Base-by-base conservation (phyloP, 2,888 invertebrate genomes). In the Amiota mariae region DNA sequence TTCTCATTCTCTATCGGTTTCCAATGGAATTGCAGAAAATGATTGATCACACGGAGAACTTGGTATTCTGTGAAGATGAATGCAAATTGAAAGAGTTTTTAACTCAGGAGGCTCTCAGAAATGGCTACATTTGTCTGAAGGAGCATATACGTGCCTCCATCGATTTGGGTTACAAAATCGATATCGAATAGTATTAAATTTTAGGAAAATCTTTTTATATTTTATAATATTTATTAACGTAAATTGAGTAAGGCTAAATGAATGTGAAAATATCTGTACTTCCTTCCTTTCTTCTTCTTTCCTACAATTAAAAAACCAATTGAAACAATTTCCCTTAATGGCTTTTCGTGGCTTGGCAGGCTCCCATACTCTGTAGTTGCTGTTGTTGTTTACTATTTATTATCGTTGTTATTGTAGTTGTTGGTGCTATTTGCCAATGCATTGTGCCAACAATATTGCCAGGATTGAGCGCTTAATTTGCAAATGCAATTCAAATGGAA, bases 131-230 rank as follows among this genome's bases (percentile, higher is more conserved):
- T 48, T 86, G 86, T 79, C 79, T 90, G 11, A 89, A 89, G 73
- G 89, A 86, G 49, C 89, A 90, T 76, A 89, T 90, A 75, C 84
- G 89, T 59, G 89, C 89, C 67, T 89, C 89, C 70, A 89, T 90
- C 57, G 89, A 90, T 80, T 81, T 90, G 76, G 89, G 89, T 64
- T 90, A 90, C 75, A 89, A 89, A 77, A 79, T 90, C 70, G 88
- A 89, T 70, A 81, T 88, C 57, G 89, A 88, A 73, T 86, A 87
- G 76, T 70, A 59, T 6, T 51, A 78, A 76, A 80, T 72, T 77
- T 71, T 72, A 64, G 70, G 24, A 59, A 68, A 71, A 56, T 24
- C 24, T 73, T 76, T 72, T 61, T 68, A 75, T 10, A 57, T 20
- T 59, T 18, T 12, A 18, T 12, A 59, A 59, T 70, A 36, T 13